Conservation (phyloP, 2,888 invertebrate species). For the Drosophila monieri region DNA sequence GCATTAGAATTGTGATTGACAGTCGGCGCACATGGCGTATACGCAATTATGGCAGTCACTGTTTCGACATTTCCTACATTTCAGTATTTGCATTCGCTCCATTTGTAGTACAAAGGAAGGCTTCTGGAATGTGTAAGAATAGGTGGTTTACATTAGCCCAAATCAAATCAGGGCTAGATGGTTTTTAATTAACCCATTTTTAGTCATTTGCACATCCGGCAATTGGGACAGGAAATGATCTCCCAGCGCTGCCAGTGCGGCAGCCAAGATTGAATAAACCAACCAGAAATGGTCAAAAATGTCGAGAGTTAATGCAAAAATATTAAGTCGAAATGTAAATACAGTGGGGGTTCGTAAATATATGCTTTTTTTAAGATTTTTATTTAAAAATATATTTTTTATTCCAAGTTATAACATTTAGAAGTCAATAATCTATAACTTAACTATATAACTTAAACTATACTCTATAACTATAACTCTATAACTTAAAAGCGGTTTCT, state of each 20-base stretch:
- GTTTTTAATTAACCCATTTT: slow-evolving; percentile 73
- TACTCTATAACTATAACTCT: too few species aligned
- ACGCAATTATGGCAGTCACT: slow-evolving; percentile 67
- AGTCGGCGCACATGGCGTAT: slow-evolving; percentile 70
- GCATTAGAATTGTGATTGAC: slow-evolving; percentile 63
- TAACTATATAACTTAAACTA: too few species aligned
- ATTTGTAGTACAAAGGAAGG: slow-evolving; percentile 1
- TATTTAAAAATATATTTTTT: background rate
- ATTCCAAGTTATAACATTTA: slow-evolving; percentile 2
- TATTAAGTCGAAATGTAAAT: slow-evolving; percentile 6
- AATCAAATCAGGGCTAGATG: slow-evolving; percentile 37
- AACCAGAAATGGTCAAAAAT: slow-evolving; percentile 23
- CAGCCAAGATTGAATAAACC: slow-evolving; percentile 28
- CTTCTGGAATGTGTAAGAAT: background rate
- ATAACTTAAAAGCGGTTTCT: too few species aligned
- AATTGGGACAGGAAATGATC: slow-evolving; percentile 63
- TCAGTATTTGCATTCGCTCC: slow-evolving; percentile 9
- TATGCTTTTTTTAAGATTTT: too few species aligned
- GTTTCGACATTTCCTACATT: slow-evolving; percentile 60
- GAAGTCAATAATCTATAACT: too few species aligned
- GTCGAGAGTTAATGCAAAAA: slow-evolving; percentile 25
- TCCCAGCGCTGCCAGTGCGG: slow-evolving; percentile 36
- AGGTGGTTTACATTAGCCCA: slow-evolving; percentile 11
- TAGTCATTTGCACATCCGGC: slow-evolving; percentile 69
- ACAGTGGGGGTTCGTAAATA: slow-evolving; percentile 1